Evolutionary conservation across 2,888 invertebrate species (phyloP).

Genomic region (Mesorhabditis belari): DNA sequence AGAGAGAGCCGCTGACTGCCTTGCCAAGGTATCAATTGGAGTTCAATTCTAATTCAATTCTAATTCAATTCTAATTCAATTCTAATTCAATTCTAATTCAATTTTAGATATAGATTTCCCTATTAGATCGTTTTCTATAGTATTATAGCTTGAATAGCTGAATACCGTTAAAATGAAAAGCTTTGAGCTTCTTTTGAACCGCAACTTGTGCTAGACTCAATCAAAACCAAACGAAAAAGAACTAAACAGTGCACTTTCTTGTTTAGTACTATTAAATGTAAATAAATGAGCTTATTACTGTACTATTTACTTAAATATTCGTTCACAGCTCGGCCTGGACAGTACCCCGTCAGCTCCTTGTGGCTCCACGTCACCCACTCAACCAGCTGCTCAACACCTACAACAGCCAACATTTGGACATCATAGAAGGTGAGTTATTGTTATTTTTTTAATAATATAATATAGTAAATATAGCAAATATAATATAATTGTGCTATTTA

Average conservation of each 20-base stretch:
- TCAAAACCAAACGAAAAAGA: too few species aligned
- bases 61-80: neutral
- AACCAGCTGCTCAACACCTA: slow-evolving; percentile 9
- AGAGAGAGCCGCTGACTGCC: slow-evolving; percentile 47
- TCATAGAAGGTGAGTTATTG: slow-evolving; percentile 20
- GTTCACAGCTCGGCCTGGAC: slow-evolving; percentile 22
- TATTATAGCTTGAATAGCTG: too few species aligned
- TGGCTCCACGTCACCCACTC: slow-evolving; percentile 11
- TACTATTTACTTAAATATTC: too few species aligned
- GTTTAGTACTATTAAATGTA: too few species aligned
- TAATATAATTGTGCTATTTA: too few species aligned
- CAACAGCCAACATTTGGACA: slow-evolving; percentile 22
- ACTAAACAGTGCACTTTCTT: too few species aligned
- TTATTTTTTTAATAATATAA: neutral
- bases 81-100: neutral
- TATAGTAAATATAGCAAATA: neutral
- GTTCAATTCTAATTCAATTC: neutral
- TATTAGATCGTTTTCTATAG: too few species aligned
- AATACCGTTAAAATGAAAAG: too few species aligned
- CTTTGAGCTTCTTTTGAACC: too few species aligned
- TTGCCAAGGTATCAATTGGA: slow-evolving; percentile 43
- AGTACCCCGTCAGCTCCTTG: slow-evolving; percentile 12
- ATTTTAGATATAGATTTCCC: too few species aligned
- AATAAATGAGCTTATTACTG: too few species aligned
- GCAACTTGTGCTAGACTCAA: too few species aligned